These are phyloP conservation scores for Helleia helle DNA, from an alignment of 2,888 invertebrate species.

Conservation along the genomic window DNA sequence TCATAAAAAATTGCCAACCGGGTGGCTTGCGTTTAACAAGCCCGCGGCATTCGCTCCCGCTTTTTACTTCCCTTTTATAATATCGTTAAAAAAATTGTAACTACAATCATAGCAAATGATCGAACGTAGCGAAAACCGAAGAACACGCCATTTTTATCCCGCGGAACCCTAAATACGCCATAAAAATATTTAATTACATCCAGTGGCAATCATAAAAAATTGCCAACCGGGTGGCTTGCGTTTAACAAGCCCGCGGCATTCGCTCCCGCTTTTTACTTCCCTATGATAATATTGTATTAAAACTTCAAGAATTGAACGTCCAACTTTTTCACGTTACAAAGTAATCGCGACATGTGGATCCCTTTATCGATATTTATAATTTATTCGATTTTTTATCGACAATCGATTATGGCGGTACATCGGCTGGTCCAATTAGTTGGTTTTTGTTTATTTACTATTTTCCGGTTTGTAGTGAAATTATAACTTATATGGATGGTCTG, in stretches of 20 bases:
- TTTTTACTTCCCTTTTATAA: conserved; percentile 19
- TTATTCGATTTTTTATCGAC: not conserved
- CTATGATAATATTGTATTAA: conserved; percentile 14
- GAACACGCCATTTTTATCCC: too few relatives aligned
- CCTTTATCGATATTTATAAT: not conserved
- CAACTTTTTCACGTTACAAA: conserved; percentile 10
- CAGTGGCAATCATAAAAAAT: not conserved
- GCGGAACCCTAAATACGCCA: not conserved
- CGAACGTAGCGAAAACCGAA: too few relatives aligned
- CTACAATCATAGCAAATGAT: too few relatives aligned
- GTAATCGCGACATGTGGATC: conserved; percentile 1
- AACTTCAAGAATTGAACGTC: not conserved
- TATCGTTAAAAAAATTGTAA: too few relatives aligned
- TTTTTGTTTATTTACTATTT: not conserved
- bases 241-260: conserved; percentile 4
- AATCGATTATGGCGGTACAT: not conserved
- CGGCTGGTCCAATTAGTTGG: not conserved
- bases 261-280: conserved; percentile 15
- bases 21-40: conserved; percentile 11
- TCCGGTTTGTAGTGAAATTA: not conserved
- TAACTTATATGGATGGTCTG: too few relatives aligned
- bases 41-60: conserved; percentile 1
- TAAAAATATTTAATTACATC: not conserved
- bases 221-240: conserved; percentile 10
- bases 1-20: conserved; percentile 6